A percentile compares a stretch with the other conserved stretches of the same genome.
phyloP scores from a whole-genome alignment of 1,140 invertebrate genomes.

The Venustaconcha ellipsiformis region DNA sequence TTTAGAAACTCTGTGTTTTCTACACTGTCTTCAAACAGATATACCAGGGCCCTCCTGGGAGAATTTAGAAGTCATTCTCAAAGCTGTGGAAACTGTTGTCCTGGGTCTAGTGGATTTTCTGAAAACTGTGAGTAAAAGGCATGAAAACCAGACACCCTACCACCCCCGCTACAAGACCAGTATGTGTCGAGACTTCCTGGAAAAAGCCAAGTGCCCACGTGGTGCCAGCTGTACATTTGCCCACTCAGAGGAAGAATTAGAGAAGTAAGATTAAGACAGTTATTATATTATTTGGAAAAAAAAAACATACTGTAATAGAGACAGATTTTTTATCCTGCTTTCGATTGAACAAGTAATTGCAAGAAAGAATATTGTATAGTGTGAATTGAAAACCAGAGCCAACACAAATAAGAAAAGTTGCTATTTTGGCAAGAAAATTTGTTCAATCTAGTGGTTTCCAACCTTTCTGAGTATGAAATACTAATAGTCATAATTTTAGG shows the following conservation, averaged over 20 bases:
- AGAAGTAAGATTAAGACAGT: slow-evolving; percentile 74
- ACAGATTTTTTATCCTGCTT: too few species aligned
- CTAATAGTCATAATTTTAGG: too few species aligned
- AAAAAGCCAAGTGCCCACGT: slow-evolving; percentile 84
- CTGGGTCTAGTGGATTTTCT: slow-evolving; percentile 88
- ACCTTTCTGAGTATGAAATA: too few species aligned
- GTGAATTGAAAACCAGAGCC: too few species aligned
- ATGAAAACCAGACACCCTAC: slow-evolving; percentile 73
- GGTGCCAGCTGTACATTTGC: slow-evolving; percentile 91
- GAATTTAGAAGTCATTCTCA: slow-evolving; percentile 77
- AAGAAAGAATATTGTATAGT: too few species aligned
- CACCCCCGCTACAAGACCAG: slow-evolving; percentile 90
- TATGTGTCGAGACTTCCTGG: slow-evolving; percentile 87
- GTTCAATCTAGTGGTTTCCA: too few species aligned
- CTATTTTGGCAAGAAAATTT: too few species aligned
- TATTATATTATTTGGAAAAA: too few species aligned
- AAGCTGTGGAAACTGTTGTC: slow-evolving; percentile 85
- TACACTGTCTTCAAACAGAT: slow-evolving; percentile 71
- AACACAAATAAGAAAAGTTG: too few species aligned
- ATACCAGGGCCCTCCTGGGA: slow-evolving; percentile 77
- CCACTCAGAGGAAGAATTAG: slow-evolving; percentile 90
- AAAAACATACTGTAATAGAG: too few species aligned
- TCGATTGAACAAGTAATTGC: too few species aligned
- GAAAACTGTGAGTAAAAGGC: slow-evolving; percentile 77
- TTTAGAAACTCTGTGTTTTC: not conserved